Evolutionary conservation across 2,888 invertebrate species (phyloP).

Genomic region (Drosophila rellima): DNA sequence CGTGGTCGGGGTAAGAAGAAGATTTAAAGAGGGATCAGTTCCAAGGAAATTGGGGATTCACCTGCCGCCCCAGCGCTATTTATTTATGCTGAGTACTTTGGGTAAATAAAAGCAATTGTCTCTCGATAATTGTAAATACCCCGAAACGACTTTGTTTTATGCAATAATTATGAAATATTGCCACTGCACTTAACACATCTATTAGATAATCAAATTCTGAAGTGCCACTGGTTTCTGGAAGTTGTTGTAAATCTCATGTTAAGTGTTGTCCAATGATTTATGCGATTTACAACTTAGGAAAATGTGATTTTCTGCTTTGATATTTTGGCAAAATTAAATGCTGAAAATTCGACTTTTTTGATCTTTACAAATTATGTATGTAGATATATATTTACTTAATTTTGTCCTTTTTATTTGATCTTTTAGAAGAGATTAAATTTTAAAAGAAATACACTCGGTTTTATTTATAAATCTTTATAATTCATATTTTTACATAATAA

Average conservation of each 20-base stretch:
- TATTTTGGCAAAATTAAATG: too few species aligned
- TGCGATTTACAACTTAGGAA: not conserved
- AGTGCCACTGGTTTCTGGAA: conserved; percentile 6
- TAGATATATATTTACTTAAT: too few species aligned
- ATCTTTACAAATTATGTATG: too few species aligned
- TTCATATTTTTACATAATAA: too few species aligned
- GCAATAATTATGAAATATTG: conserved; percentile 18
- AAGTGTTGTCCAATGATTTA: not conserved
- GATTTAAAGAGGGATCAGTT: conserved; percentile 4
- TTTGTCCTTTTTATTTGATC: too few species aligned
- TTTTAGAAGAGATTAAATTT: too few species aligned
- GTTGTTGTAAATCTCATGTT: conserved; percentile 1
- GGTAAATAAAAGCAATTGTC: conserved; percentile 1
- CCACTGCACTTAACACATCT: not conserved
- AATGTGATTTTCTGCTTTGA: not conserved
- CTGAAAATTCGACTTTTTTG: too few species aligned
- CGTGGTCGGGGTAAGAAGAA: not conserved
- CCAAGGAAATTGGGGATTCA: conserved; percentile 31
- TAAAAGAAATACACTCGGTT: too few species aligned
- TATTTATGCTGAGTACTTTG: conserved; percentile 40
- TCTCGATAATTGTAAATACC: conserved; percentile 17
- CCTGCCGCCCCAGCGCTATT: not conserved
- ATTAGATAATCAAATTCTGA: conserved; percentile 11
- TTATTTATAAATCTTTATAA: too few species aligned
- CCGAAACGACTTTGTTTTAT: conserved; percentile 12